Base-by-base conservation (phyloP, 1,140 invertebrate genomes). In the Ectropis grisescens region DNA sequence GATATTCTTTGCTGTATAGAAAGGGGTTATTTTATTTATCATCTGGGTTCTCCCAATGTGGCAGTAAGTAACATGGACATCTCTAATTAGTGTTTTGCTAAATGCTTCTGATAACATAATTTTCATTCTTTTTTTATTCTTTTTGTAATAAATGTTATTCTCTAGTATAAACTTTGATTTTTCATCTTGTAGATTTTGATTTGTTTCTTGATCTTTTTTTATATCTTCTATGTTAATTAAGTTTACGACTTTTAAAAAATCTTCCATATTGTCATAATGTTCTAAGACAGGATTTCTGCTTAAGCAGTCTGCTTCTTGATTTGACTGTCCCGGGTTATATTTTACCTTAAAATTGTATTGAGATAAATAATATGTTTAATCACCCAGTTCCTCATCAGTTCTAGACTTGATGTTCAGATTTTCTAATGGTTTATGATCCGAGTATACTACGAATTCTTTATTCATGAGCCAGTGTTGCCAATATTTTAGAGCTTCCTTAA, bases 341-440 rank as follows among this genome's bases (percentile, higher is more conserved):
- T 48, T 62, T 13, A 72, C 53, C 36, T 54, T 29, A 41, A 71
- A 71, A 46, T 80, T 37, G 55, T 60, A 56, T n/a, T n/a, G n/a
- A n/a, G n/a, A n/a, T n/a, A n/a, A n/a, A n/a, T n/a, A n/a, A n/a
- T n/a, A n/a, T n/a, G n/a, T n/a, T n/a, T n/a, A n/a, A n/a, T n/a
- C n/a, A n/a, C n/a, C n/a, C n/a, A n/a, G n/a, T n/a, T n/a, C n/a
- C n/a, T n/a, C n/a, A n/a, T n/a, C n/a, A n/a, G n/a, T n/a, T n/a
- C n/a, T n/a, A n/a, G n/a, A n/a, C 19, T 22, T 22, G 19, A 66
- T 37, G 32, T 72, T 75, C 35, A 78, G 27, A 16, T 75, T 75
- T 47, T 75, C 59, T 33, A 78, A 34, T 27, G 69, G 64, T 47
- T 72, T 76, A 38, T 80, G 67, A 42, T 75, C 68, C 32, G 69